Evolutionary conservation across 2,113 vertebrate genomes (phyloP), one percentile per base, ranked within the genome.

Genomic region (Elaphurus davidianus): DNA sequence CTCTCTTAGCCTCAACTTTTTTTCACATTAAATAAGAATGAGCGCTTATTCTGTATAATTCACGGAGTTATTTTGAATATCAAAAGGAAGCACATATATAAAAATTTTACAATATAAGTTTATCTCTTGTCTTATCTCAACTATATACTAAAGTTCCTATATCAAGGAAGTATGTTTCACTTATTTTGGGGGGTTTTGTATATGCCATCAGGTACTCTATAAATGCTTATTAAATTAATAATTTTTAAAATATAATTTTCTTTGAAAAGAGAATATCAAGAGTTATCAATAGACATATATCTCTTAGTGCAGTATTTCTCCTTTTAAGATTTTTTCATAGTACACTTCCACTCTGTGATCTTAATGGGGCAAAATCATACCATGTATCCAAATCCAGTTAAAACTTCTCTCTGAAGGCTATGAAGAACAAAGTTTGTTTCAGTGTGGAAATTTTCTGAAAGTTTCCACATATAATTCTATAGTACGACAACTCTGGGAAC

Each of bases 141-240:
- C 30, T 95, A 21, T 8, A 25, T 90, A 57, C 79, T 13, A 79
- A 40, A 52, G 79, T 74, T 36, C 10, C 27, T 93, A 15, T 74
- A 89, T 78, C 7, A 62, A 45, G 12, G 21, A 91, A 96, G 4
- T 25, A 83, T 84, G 7, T 40, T 71, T 95, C 54, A 62, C 52
- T 96, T 13, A 74, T 52, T 94, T 81, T 84, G 60, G 0, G 1
- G 30, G 40, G 15, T 52, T 94, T 96, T 83, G 5, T 82, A 60
- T 74, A 55, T 43, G 25, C 12, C 7, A 71, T 21, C 36, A 86
- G 40, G n/a, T 62, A 71, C 52, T 93, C n/a, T 76, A 36, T 74
- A 97, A 82, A 45, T 64, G 11, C 76, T 93, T 92, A 64, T 90
- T 90, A 71, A 85, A 91, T 92, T 64, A 84, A 33, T 84, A 78